A percentile compares a stretch with the other conserved stretches of the same genome.
phyloP scores from a whole-genome alignment of 2,797 vertebrate species.

The Denticeps clupeoides region DNA sequence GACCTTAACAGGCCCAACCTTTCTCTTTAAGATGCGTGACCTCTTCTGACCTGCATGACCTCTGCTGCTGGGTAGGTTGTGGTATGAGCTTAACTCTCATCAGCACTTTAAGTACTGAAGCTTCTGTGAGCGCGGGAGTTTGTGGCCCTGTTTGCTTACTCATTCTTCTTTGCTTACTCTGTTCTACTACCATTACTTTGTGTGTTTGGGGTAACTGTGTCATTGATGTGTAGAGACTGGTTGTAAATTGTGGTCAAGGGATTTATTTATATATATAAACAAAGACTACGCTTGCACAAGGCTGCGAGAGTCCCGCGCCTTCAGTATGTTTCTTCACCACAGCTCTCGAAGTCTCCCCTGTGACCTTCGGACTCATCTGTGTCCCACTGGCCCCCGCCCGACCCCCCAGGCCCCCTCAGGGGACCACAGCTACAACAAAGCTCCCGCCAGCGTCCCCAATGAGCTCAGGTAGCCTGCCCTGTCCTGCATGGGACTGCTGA shows the following conservation, averaged over 20 bases:
- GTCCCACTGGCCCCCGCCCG: slow-evolving; percentile 68
- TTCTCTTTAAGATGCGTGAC: not conserved
- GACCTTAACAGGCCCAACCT: not conserved
- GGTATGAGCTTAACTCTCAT: no score
- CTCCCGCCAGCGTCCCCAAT: slow-evolving; percentile 69
- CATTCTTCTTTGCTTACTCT: no score
- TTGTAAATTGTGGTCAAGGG: not conserved
- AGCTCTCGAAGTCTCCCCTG: slow-evolving; percentile 84
- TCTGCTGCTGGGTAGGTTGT: no score
- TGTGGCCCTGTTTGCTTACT: no score
- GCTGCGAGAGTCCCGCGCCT: no score
- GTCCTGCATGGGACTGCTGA: not conserved
- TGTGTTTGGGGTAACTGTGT: no score
- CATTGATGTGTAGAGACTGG: no score
- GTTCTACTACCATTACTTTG: no score
- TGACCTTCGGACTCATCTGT: slow-evolving; percentile 80
- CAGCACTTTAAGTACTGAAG: no score
- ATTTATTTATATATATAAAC: slow-evolving; percentile 7
- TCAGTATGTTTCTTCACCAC: slow-evolving; percentile 64
- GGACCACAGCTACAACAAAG: slow-evolving; percentile 73
- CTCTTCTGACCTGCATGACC: no score
- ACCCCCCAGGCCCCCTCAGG: slow-evolving; percentile 60
- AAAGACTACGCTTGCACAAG: no score
- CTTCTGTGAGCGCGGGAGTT: not conserved
- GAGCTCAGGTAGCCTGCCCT: slow-evolving; percentile 81